Conservation (phyloP, 2,888 invertebrate genomes). For the Exephanes ischioxanthus region DNA sequence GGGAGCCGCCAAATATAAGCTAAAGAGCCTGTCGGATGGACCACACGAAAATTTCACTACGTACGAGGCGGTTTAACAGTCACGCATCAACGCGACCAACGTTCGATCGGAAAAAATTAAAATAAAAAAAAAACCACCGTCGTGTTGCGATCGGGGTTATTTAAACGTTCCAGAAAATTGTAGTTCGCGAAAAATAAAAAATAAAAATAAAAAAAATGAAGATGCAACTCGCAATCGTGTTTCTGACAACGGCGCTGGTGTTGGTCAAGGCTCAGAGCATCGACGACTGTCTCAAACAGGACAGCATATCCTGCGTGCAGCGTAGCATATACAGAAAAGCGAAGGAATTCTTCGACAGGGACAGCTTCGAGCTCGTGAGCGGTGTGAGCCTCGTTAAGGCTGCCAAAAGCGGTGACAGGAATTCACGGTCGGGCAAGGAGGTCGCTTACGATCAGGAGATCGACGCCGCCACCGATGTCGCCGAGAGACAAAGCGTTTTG, state of each 20-base stretch:
- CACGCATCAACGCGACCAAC: constrained; percentile 54
- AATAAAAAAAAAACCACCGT: constrained; percentile 28
- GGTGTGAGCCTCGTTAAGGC: constrained; percentile 86
- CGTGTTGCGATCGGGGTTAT: constrained; percentile 31
- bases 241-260: constrained; percentile 73
- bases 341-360: constrained; percentile 87
- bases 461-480: constrained; percentile 85
- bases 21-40: constrained; percentile 83
- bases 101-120: constrained; percentile 22
- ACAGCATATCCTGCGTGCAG: constrained; percentile 89
- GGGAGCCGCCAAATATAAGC: constrained; percentile 83
- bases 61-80: constrained; percentile 77
- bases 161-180: constrained; percentile 21
- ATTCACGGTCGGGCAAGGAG: constrained; percentile 85
- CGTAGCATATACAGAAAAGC: constrained; percentile 87
- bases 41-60: constrained; percentile 83
- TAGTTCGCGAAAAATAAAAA: constrained; percentile 47
- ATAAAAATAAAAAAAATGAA: constrained; percentile 65
- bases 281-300: constrained; percentile 87
- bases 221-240: constrained; percentile 72
- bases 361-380: constrained; percentile 86
- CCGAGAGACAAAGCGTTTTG: constrained; percentile 86
- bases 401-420: constrained; percentile 78
- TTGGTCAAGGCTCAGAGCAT: constrained; percentile 82
- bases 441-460: constrained; percentile 85